Evolutionary conservation across 2,888 invertebrate species (phyloP), one percentile per base, ranked within the genome.

Genomic region (Beris morrisii): DNA sequence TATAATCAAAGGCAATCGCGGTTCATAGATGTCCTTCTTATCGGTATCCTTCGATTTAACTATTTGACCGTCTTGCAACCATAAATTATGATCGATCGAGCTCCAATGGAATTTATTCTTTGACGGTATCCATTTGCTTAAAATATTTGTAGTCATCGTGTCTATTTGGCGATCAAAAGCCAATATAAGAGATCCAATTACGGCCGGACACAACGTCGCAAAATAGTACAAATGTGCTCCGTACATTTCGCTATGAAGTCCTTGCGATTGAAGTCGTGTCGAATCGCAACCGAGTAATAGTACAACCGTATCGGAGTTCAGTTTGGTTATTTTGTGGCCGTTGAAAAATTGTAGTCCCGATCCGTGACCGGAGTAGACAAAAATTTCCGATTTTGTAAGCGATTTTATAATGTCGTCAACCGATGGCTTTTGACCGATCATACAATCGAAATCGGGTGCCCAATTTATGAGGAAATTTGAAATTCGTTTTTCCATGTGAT

Each of bases 341-440:
- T 83, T 79, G 56, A 88, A 78, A 73, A 84, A 87, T 73, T 86
- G 85, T 50, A 83, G 79, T 0, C 89, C 89, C 67, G 84, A 84
- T 4, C 89, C 89, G 76, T 91, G 90, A 30, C 90, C 90, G 73
- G 84, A 84, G 76, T 88, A 90, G 13, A 88, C 88, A 74, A 55
- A 75, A 69, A 87, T 82, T 73, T 87, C 85, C 28, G 82, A 61
- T 32, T 61, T 50, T 9, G 11, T 61, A 7, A 61, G 5, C 11
- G 38, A 61, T 38, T 50, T 32, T 4, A 6, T 52, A 11, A 61
- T 52, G 6, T 32, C 81, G 15, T 84, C 80, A 53, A 79, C 75
- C 4, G 79, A 82, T 12, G 88, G 88, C 0, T 50, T 50, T 32
- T 61, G 83, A 22, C 82, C 81, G 79, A 77, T 74, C 48, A 79